These are phyloP conservation scores for Ifrita kowaldi DNA, from an alignment of 2,113 vertebrate genomes.

Conservation along the genomic window DNA sequence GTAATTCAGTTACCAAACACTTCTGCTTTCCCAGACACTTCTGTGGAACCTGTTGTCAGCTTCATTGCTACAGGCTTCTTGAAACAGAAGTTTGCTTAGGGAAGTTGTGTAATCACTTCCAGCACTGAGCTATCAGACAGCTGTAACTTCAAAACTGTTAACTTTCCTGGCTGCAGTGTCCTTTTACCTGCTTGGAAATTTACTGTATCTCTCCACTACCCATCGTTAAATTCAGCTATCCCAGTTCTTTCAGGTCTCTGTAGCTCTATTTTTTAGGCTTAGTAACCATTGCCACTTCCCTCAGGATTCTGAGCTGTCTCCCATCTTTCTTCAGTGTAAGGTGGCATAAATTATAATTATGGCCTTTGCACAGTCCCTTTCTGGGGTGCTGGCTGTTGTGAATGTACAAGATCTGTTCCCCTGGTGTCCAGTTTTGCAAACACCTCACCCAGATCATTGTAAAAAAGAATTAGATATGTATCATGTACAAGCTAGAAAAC, in stretches of 20 bases:
- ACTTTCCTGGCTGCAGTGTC: not conserved
- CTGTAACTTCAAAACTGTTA: not conserved
- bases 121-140: not conserved
- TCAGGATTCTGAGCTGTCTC: not conserved
- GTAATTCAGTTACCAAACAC: not conserved
- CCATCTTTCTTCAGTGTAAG: not conserved
- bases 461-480: not conserved
- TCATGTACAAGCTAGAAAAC: not conserved
- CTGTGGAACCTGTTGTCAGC: not conserved
- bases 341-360: not conserved
- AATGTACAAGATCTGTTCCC: not conserved
- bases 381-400: not conserved
- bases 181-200: not conserved
- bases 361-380: not conserved
- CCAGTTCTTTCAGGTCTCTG: not conserved
- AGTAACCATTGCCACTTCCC: not conserved
- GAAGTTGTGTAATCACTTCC: not conserved
- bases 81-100: not conserved
- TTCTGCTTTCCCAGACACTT: not conserved
- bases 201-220: not conserved
- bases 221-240: not conserved
- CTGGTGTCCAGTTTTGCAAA: not conserved
- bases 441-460: not conserved
- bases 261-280: not conserved
- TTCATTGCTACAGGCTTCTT: not conserved